Base-by-base conservation (phyloP, 2,888 invertebrate genomes). In the Phortica magna region DNA sequence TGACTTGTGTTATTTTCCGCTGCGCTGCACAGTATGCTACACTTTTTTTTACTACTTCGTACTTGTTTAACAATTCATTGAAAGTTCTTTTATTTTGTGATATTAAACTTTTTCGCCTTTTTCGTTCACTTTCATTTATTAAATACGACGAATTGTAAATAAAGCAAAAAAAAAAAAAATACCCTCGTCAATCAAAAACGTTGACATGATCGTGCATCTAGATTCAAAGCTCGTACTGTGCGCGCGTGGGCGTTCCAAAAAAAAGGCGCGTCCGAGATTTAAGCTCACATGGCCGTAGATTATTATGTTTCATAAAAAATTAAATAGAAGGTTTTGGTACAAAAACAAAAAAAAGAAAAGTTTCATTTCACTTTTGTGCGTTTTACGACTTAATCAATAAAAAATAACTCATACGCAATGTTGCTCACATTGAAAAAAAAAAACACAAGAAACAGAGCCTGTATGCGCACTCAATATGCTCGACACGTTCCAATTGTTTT, bases 121-220 rank as follows among this genome's bases (percentile, higher is more conserved):
- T 57, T 19, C n/a, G n/a, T n/a, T 14, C 19, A 57, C n/a, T 14
- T 55, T 55, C 55, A 12, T 7, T 31, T 31, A 31, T 31, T 31
- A 31, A 31, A 31, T 31, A 31, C 1, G 31, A 2, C 31, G 31
- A 31, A 31, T 31, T 31, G 31, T 31, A 31, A 31, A 31, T n/a
- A n/a, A n/a, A n/a, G n/a, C n/a, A 31, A 31, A 31, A 0, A 17
- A 14, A 4, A 12, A 12, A 22, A 85, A 88, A 81, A 85, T 82
- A 85, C 87, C 88, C 88, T 85, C 88, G 88, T 85, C 85, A 85
- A 88, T 88, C 88, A 84, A 84, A 80, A 83, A 79, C 78, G 87
- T 85, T 87, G 88, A 88, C 87, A 85, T 84, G 12, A 17, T 9
- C 64, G 14, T 14, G 41, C 7, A 59, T 19, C 59, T 59, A 19